phyloP scores from a whole-genome alignment of 2,113 vertebrate genomes.

The Ptilorrhoa leucosticta region DNA sequence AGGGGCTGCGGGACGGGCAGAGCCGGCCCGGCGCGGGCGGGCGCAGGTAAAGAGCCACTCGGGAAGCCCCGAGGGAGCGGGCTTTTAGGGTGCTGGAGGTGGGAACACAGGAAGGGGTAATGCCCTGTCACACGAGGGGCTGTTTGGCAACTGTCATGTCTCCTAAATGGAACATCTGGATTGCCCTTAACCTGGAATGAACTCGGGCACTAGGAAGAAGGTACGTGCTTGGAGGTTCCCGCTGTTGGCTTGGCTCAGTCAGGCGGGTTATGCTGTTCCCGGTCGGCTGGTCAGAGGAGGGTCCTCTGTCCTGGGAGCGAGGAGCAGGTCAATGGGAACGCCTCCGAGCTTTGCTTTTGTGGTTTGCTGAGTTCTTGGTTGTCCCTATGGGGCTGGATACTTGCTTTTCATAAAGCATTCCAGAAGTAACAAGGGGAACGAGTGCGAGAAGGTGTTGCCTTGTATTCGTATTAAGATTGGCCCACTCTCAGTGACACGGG shows the following conservation, averaged over 20 bases:
- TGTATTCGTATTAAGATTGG: not conserved
- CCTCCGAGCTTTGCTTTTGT: not conserved
- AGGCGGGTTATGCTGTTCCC: not conserved
- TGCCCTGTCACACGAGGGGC: not conserved
- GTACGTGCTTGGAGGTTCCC: not conserved
- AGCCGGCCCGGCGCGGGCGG: not conserved
- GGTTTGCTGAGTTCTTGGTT: not conserved
- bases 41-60: not conserved
- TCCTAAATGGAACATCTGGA: not conserved
- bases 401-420: not conserved
- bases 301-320: not conserved
- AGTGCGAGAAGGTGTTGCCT: not conserved
- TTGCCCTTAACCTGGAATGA: not conserved
- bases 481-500: not conserved
- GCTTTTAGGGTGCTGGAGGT: not conserved
- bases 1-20: not conserved
- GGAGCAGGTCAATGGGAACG: not conserved
- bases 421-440: not conserved
- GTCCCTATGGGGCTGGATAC: not conserved
- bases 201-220: not conserved
- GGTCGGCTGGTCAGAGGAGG: not conserved
- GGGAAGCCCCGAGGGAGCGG: not conserved
- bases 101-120: not conserved
- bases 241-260: not conserved
- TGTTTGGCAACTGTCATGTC: fast-evolving